Percentiles rank a stretch among this genome's conserved stretches.
phyloP scores from a whole-genome alignment of 37 sponge, comb jelly and placozoan genomes.

The Theonella swinhoei region DNA sequence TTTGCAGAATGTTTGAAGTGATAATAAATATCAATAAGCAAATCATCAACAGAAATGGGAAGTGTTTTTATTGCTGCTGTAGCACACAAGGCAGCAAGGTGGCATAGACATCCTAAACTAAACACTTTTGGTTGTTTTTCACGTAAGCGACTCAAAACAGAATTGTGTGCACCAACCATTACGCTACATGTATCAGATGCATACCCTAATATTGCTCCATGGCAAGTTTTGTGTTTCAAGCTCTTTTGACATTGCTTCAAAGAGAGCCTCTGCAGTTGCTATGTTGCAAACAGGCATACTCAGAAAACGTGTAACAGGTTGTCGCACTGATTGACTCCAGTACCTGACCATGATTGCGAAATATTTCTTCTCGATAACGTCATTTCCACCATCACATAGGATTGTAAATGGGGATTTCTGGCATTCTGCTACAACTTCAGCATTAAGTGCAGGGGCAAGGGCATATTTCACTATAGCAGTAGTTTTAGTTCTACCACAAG shows the following conservation, averaged over 20 bases:
- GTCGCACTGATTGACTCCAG: constrained; percentile 20
- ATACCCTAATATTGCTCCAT: constrained; percentile 34
- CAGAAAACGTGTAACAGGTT: constrained; percentile 37
- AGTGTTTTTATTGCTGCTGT: constrained; percentile 19
- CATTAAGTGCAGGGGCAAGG: constrained; percentile 26
- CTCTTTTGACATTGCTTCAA: constrained; percentile 8
- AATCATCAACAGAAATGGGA: constrained; percentile 24
- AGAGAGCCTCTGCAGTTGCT: constrained; percentile 30
- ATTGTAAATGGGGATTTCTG: constrained; percentile 32
- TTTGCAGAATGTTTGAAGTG: constrained; percentile 27
- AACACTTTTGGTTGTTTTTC: constrained; percentile 14
- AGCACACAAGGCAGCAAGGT: constrained; percentile 24
- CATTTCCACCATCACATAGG: constrained; percentile 55
- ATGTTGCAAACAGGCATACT: constrained; percentile 51
- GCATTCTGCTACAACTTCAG: constrained; percentile 1
- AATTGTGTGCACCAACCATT: constrained; percentile 36
- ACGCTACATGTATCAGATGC: constrained; percentile 35
- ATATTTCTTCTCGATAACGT: constrained; percentile 26
- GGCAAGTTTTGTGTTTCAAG: neutral
- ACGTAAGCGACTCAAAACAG: constrained; percentile 32
- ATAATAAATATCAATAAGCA: constrained; percentile 27
- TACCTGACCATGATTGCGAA: constrained; percentile 48
- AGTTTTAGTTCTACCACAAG: constrained; percentile 39
- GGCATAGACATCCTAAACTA: constrained; percentile 39
- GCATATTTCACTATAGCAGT: constrained; percentile 36